Evolutionary conservation across 2,113 vertebrate genomes (phyloP).

Genomic region (Agapornis roseicollis): DNA sequence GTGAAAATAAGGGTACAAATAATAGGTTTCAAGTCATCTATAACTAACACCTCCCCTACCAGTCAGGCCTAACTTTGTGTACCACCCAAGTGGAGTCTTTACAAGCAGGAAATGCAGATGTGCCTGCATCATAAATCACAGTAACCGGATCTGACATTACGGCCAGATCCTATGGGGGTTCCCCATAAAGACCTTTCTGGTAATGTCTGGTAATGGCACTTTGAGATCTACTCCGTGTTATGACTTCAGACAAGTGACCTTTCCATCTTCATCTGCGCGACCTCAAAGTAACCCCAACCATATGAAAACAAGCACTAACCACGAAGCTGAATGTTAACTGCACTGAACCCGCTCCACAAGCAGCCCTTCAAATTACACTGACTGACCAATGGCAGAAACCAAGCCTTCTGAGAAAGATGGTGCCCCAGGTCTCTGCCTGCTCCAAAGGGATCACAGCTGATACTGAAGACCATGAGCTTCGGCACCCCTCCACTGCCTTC

Average conservation of each 20-base stretch:
- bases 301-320: accelerated
- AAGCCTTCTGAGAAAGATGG: accelerated
- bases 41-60: accelerated
- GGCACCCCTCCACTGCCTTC: background rate
- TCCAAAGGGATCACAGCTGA: background rate
- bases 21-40: background rate
- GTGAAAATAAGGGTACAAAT: background rate
- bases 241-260: background rate
- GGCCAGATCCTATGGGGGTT: background rate
- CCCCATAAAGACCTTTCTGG: background rate
- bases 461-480: background rate
- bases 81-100: background rate
- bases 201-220: background rate
- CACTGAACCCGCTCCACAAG: background rate
- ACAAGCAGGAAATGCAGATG: background rate
- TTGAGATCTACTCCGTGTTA: background rate
- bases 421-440: accelerated
- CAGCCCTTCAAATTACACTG: background rate
- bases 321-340: accelerated
- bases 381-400: background rate
- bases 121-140: background rate
- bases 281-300: background rate
- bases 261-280: background rate
- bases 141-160: background rate
- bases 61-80: background rate